phyloP scores from a whole-genome alignment of 2,888 invertebrate genomes.

The Halictus quadricinctus region DNA sequence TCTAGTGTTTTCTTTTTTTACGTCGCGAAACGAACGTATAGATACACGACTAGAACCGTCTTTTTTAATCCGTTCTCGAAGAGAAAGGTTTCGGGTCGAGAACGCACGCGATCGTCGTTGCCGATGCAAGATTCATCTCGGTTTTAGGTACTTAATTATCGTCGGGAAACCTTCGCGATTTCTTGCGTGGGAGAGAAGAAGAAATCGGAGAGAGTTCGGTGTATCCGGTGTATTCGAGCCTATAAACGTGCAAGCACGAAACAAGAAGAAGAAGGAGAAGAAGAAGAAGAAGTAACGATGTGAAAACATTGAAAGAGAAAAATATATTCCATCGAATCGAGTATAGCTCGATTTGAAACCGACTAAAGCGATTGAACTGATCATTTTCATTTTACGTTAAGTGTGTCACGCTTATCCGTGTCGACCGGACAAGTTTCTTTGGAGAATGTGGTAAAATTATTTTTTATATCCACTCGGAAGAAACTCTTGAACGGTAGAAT shows the following conservation, averaged over 20 bases:
- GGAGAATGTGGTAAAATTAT: slow-evolving; percentile 11
- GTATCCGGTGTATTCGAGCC: neutral
- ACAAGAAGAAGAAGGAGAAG: neutral
- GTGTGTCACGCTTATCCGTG: neutral
- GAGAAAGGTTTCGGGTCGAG: neutral
- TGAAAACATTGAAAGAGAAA: neutral
- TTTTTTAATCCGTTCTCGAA: slow-evolving; percentile 4
- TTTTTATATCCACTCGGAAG: slow-evolving; percentile 38
- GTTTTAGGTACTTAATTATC: slow-evolving; percentile 52
- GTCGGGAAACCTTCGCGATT: slow-evolving; percentile 12
- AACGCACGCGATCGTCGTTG: slow-evolving; percentile 33
- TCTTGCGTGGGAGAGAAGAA: slow-evolving; percentile 7
- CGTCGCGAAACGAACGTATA: neutral
- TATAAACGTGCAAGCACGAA: neutral
- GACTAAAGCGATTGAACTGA: neutral
- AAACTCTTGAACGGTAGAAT: neutral
- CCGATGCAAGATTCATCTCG: slow-evolving; percentile 52
- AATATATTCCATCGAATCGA: slow-evolving; percentile 1
- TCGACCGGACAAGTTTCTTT: slow-evolving; percentile 14
- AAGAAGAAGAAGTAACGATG: slow-evolving; percentile 2
- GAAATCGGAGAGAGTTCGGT: slow-evolving; percentile 10
- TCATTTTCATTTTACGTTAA: slow-evolving; percentile 20
- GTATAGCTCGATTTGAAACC: slow-evolving; percentile 1
- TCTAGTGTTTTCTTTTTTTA: slow-evolving; percentile 26
- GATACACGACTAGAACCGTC: neutral